These are phyloP conservation scores for Embidobia sp. DNA, from an alignment of 2,888 invertebrate genomes.

Conservation along the genomic window DNA sequence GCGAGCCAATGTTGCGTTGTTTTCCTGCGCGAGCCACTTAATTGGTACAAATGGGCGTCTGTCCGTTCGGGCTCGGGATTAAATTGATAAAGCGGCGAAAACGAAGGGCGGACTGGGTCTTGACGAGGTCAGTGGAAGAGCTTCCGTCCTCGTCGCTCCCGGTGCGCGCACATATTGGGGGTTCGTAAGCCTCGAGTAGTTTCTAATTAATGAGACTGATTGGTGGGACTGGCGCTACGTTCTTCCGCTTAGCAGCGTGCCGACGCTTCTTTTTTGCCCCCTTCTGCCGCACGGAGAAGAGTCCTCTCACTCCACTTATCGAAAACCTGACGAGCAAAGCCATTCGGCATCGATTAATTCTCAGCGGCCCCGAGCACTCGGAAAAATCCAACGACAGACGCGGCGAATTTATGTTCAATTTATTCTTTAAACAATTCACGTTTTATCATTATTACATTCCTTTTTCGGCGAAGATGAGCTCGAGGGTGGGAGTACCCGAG, in stretches of 20 bases:
- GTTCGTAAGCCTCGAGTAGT: constrained; percentile 70
- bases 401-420: constrained; percentile 58
- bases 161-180: constrained; percentile 59
- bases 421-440: constrained; percentile 63
- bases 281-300: constrained; percentile 50
- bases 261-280: constrained; percentile 69
- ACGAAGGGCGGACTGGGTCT: constrained; percentile 54
- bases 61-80: constrained; percentile 46
- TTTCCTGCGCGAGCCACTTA: constrained; percentile 30
- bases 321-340: constrained; percentile 65
- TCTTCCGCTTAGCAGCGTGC: constrained; percentile 63
- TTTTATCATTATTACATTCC: constrained; percentile 56
- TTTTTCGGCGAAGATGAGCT: constrained; percentile 24
- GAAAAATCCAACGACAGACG: constrained; percentile 48
- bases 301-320: constrained; percentile 52
- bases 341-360: constrained; percentile 71
- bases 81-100: constrained; percentile 49
- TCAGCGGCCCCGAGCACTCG: constrained; percentile 38
- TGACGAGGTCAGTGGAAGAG: constrained; percentile 60
- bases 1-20: constrained; percentile 46
- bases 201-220: constrained; percentile 76
- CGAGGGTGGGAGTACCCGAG: constrained; percentile 6
- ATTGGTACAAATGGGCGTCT: constrained; percentile 54
- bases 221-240: constrained; percentile 67
- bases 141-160: neutral